These are phyloP conservation scores for Takifugu ocellatus DNA, from an alignment of 2,797 vertebrate genomes.

Conservation along the genomic window DNA sequence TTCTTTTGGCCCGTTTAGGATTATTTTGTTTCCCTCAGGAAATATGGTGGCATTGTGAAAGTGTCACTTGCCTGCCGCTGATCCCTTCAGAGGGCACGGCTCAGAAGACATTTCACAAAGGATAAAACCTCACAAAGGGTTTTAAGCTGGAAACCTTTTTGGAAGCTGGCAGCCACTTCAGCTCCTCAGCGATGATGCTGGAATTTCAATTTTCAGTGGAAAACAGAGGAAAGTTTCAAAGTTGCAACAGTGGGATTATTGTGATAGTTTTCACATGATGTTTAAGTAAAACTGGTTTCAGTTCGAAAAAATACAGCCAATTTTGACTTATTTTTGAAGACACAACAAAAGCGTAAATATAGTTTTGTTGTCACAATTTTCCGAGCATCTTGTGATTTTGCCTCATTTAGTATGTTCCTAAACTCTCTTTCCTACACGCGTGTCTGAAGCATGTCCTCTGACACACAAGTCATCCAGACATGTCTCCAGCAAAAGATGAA, in stretches of 20 bases:
- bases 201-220: not conserved
- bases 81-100: conserved; percentile 42
- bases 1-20: conserved; percentile 20
- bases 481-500: not conserved
- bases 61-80: conserved; percentile 39
- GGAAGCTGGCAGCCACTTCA: conserved; percentile 29
- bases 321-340: too few species aligned
- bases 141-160: conserved; percentile 38
- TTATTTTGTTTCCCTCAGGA: conserved; percentile 38
- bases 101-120: conserved; percentile 21
- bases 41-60: conserved; percentile 28
- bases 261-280: too few species aligned
- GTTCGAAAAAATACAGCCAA: too few species aligned
- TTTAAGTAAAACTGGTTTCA: too few species aligned
- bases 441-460: too few species aligned
- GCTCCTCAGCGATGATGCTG: conserved; percentile 8
- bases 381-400: too few species aligned
- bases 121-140: conserved; percentile 34
- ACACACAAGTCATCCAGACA: too few species aligned
- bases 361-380: too few species aligned
- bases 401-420: too few species aligned
- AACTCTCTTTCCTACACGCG: too few species aligned
- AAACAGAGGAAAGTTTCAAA: not conserved
- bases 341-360: too few species aligned
- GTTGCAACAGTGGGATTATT: too few species aligned